Conservation (phyloP, 1,140 invertebrate species). For the Antheraea pernyi region DNA sequence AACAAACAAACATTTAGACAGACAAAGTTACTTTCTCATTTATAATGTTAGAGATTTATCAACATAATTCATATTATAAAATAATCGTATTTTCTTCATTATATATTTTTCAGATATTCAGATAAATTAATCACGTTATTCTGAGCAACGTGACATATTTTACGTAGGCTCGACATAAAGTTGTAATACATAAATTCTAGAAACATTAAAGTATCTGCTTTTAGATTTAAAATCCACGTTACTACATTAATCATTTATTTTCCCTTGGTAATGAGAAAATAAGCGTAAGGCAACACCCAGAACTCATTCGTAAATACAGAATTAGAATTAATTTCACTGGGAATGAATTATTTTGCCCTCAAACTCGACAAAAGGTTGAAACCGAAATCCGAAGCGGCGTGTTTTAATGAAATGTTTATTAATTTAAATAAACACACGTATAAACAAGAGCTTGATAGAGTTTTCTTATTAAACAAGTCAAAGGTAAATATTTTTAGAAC, state of each 20-base stretch:
- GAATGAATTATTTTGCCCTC: background rate
- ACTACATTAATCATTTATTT: background rate
- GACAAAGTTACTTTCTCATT: too few species aligned
- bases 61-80: too few species aligned
- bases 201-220: background rate
- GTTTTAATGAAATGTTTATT: background rate
- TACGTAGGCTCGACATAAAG: too few species aligned
- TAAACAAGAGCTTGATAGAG: constrained; percentile 9
- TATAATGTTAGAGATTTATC: too few species aligned
- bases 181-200: background rate
- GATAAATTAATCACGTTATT: too few species aligned
- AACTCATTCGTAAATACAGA: background rate
- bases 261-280: background rate
- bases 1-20: too few species aligned
- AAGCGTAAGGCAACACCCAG: background rate
- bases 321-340: background rate
- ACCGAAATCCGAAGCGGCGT: background rate
- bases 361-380: background rate
- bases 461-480: constrained; percentile 5
- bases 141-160: too few species aligned
- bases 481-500: background rate
- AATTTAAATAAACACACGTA: background rate
- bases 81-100: too few species aligned
- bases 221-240: background rate
- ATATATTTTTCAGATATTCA: too few species aligned